Evolutionary conservation across 2,113 vertebrate genomes (phyloP).

Genomic region (Toxostoma redivivum): DNA sequence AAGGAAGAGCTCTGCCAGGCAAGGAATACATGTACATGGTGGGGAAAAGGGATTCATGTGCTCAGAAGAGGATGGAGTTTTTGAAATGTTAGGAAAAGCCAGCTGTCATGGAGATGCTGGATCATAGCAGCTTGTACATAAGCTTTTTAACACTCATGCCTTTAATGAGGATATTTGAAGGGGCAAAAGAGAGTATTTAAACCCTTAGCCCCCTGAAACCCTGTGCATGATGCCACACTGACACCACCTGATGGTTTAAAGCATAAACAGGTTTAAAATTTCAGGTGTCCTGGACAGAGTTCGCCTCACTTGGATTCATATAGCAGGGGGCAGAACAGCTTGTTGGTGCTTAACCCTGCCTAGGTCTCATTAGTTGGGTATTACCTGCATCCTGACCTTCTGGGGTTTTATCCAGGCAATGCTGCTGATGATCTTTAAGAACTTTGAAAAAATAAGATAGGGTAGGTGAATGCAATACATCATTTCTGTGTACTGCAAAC

Average conservation of each 20-base stretch:
- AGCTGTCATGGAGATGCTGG: not conserved
- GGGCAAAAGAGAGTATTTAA: not conserved
- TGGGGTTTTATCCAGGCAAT: not conserved
- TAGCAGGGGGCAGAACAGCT: not conserved
- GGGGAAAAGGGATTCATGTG: not conserved
- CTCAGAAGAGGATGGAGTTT: not conserved
- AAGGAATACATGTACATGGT: fast-evolving
- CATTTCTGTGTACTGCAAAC: not conserved
- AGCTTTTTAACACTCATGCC: fast-evolving
- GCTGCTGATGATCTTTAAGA: not conserved
- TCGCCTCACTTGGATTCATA: not conserved
- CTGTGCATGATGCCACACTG: not conserved
- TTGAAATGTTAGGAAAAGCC: not conserved
- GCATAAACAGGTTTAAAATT: not conserved
- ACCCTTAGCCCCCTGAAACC: not conserved
- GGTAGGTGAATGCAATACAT: not conserved
- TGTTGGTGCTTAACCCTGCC: not conserved
- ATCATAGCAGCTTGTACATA: fast-evolving
- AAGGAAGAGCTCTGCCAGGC: not conserved
- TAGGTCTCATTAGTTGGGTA: not conserved
- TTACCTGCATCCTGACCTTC: not conserved
- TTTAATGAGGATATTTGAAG: not conserved
- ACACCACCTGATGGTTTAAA: not conserved
- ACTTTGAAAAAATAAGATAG: not conserved
- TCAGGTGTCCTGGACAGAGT: not conserved